phyloP scores from a whole-genome alignment of 2,888 invertebrate genomes.

The Aelia acuminata region DNA sequence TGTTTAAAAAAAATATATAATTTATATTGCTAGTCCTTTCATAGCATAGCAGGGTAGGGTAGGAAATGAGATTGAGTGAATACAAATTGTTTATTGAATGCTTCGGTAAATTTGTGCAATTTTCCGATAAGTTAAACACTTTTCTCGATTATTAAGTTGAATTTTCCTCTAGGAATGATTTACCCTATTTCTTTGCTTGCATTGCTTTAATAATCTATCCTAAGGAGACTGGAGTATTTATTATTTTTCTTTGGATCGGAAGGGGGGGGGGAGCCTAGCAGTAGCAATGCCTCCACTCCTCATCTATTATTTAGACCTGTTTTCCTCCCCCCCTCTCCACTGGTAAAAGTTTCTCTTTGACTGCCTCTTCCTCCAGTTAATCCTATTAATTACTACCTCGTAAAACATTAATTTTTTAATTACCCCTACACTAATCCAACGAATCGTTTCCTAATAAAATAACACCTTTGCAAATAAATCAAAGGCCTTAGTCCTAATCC shows the following conservation, averaged over 20 bases:
- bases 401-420: constrained; percentile 17
- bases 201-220: background rate
- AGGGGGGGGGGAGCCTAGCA: background rate
- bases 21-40: no score
- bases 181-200: background rate
- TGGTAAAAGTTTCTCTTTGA: constrained; percentile 6
- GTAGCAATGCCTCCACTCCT: background rate
- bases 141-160: background rate
- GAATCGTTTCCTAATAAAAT: background rate
- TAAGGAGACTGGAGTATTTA: background rate
- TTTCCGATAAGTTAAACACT: background rate
- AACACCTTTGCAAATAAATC: background rate
- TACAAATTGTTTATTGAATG: background rate
- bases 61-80: background rate
- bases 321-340: background rate
- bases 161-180: background rate
- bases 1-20: no score
- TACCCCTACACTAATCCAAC: background rate
- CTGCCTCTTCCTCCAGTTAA: background rate
- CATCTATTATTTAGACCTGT: background rate
- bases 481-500: background rate
- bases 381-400: background rate
- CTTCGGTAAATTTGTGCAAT: background rate
- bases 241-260: background rate
- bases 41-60: no score